These are phyloP conservation scores for Catamblyrhynchus diadema DNA, from an alignment of 2,797 vertebrate species.

Conservation along the genomic window DNA sequence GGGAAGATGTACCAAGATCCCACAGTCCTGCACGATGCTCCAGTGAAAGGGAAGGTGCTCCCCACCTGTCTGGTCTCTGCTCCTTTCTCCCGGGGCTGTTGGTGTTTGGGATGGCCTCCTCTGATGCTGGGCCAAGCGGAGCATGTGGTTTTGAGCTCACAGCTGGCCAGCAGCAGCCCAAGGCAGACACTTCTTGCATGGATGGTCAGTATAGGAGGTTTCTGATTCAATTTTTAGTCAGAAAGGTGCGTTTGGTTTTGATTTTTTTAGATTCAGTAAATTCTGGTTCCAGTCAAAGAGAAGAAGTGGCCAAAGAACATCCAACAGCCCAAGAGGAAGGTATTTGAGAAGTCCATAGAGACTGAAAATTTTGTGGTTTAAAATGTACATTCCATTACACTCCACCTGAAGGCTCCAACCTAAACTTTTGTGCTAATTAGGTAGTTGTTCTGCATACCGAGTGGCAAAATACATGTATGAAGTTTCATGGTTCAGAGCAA, in stretches of 20 bases:
- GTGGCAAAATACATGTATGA: neutral
- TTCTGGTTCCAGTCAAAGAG: neutral
- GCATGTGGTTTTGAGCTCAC: fast-evolving
- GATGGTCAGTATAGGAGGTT: fast-evolving
- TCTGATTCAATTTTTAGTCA: neutral
- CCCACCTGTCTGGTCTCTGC: neutral
- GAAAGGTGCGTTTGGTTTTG: neutral
- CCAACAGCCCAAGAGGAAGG: neutral
- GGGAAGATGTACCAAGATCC: neutral
- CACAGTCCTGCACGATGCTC: neutral
- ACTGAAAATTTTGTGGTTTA: neutral
- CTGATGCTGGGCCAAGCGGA: neutral
- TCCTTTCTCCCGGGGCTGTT: neutral
- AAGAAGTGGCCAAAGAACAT: neutral
- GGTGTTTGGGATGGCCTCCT: fast-evolving
- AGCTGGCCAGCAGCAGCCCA: neutral
- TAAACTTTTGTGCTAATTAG: neutral
- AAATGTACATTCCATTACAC: neutral
- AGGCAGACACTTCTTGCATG: neutral
- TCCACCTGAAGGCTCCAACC: neutral
- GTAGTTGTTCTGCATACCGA: neutral
- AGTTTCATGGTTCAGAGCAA: neutral
- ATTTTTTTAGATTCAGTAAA: neutral
- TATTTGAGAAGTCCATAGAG: neutral
- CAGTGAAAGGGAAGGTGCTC: neutral